phyloP scores from a whole-genome alignment of 2,113 vertebrate species.

The Nipponia nippon region DNA sequence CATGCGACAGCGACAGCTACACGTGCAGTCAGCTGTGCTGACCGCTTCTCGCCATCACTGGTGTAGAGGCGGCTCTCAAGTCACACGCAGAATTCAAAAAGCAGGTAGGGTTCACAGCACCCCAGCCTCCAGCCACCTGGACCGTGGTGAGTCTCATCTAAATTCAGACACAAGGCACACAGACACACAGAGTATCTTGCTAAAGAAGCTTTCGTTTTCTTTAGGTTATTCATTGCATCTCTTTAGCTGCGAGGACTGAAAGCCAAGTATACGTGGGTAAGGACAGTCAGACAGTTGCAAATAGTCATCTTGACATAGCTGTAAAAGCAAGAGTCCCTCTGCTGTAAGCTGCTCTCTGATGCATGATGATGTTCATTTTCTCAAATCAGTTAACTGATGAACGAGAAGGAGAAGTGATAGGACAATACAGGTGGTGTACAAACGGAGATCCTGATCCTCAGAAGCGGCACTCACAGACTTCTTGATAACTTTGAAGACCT shows the following conservation, averaged over 20 bases:
- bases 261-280: neutral
- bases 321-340: neutral
- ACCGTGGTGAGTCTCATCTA: neutral
- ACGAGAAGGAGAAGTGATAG: neutral
- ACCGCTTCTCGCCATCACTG: neutral
- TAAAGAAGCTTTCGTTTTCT: neutral
- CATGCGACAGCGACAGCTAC: rapidly evolving
- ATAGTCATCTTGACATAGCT: neutral
- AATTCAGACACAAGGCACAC: neutral
- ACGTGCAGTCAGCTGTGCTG: rapidly evolving
- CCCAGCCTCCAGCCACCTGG: neutral
- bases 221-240: neutral
- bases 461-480: neutral
- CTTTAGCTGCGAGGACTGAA: neutral
- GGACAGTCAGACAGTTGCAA: neutral
- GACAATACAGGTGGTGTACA: neutral
- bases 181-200: neutral
- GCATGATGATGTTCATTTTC: neutral
- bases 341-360: neutral
- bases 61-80: neutral
- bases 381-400: neutral
- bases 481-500: neutral
- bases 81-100: neutral
- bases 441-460: neutral
- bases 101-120: neutral